These are phyloP conservation scores for Rhynchotus rufescens DNA, from an alignment of 2,797 vertebrate species.

Conservation along the genomic window DNA sequence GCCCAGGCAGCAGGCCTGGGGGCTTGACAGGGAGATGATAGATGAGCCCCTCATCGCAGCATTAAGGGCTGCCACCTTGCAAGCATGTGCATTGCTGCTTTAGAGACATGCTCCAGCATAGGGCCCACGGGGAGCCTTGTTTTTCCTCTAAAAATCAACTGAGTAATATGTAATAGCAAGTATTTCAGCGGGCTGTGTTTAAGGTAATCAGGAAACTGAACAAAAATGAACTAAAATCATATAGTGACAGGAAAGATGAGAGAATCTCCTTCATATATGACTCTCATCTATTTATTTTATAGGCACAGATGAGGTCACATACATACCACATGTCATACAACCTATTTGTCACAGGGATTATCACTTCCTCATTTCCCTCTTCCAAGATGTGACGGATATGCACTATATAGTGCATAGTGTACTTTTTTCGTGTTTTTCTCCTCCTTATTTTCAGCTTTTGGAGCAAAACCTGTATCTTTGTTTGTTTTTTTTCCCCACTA, in stretches of 20 bases:
- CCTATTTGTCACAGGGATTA: not conserved
- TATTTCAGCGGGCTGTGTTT: not conserved
- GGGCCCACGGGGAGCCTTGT: fast-evolving
- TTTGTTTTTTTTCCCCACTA: not conserved
- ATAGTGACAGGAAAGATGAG: not conserved
- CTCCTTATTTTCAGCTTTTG: not conserved
- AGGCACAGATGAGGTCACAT: not conserved
- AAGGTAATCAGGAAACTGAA: not conserved
- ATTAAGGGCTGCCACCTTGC: not conserved
- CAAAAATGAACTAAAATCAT: not conserved
- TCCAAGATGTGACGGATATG: no score
- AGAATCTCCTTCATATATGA: not conserved
- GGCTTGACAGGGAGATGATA: not conserved
- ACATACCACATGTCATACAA: not conserved
- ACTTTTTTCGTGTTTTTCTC: not conserved
- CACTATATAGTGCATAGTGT: not conserved
- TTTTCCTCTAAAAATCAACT: not conserved
- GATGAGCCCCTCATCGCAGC: not conserved
- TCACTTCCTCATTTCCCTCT: not conserved
- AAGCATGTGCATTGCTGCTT: not conserved
- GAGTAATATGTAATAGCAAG: not conserved
- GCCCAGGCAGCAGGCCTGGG: not conserved
- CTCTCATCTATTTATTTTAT: not conserved
- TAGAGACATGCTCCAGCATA: not conserved
- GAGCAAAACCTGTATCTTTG: not conserved